Evolutionary conservation across 2,113 vertebrate species (phyloP), one percentile per base, ranked within the genome.

Genomic region (Cynoglossus semilaevis): DNA sequence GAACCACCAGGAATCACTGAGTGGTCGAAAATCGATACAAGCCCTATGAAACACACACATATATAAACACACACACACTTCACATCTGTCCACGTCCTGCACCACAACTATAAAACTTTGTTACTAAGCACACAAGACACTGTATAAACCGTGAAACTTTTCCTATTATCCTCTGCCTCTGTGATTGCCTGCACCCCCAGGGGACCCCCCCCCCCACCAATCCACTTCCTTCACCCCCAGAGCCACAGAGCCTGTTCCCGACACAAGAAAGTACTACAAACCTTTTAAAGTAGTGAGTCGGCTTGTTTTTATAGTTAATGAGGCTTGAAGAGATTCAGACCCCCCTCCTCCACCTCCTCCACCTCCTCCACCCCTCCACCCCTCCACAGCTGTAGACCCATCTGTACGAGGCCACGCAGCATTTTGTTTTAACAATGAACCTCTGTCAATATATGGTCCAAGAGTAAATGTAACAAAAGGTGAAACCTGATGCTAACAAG

Each of bases 261-360:
- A 68, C 80, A 74, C 19, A 61, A 42, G 65, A 49, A 60, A 76
- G 58, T 17, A 51, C 45, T 70, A 56, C 70, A 71, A 75, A 77
- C 70, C 59, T 63, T 63, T 77, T 73, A 58, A 71, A 81, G 79
- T 75, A 70, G 77, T 70, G 65, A 73, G 59, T 70, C 73, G 64
- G 63, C 81, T 76, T 72, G 68, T 79, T 74, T 84, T 76, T 10
- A 12, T 53, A 77, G 53, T 67, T 87, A 81, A 85, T 84, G 75
- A 87, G 75, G 62, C 83, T 77, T 79, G 72, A 77, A 74, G 72
- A 70, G 66, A 74, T 82, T 84, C 53, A 72, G 72, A 73, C 50
- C 82, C 71, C 45, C 60, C 62, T 82, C 65, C 61, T 58, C 55
- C 62, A 75, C 70, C 49, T 77, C 22, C 41, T n/a, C n/a, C n/a